Base-by-base conservation (phyloP, 2,888 invertebrate genomes). In the Cerastoderma edule region DNA sequence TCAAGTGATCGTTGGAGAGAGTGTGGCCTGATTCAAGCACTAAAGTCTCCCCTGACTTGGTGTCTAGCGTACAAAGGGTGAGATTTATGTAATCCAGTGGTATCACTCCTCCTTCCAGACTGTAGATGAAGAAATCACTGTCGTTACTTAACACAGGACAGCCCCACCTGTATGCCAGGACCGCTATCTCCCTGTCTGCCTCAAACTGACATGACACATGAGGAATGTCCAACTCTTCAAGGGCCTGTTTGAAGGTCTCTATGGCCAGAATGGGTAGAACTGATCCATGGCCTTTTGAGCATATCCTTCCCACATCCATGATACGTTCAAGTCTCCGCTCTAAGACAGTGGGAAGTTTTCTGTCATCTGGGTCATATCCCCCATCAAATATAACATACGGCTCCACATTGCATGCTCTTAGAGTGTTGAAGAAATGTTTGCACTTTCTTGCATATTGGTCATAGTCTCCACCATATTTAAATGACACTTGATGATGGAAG, bases 91-190 rank as follows among this genome's bases (percentile, higher is more conserved):
- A 90, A 72, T 93, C 91, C 33, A 96, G 95, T 0, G 97, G 96
- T 82, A 99, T 96, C 85, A 97, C 97, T 0, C 93, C 93, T 28
- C 84, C 87, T 1, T 94, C 93, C 0, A 97, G 95, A 93, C 96
- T 96, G 92, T 96, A 97, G 81, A 99, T 95, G 89, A 95, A 98
- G 93, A 98, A 99, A 93, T 99, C 99, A 0, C 98, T 98, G 93
- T 99, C 99, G 85, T 96, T 96, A 89, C 97, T 98, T 3, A 99
- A 92, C 1, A 99, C 96, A 0, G 98, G 98, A 87, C 97, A 98
- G 48, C 95, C 94, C 1, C 97, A 93, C 71, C 95, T 94, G 81
- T 95, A 95, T 0, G 97, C 96, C 84, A 98, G 92, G 0, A 95
- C 95, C 0, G 97, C 98, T 69, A 98, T 95, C 89, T 97, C 96